These are phyloP conservation scores for Macrotrachela quadricornifera DNA, from an alignment of 1,140 invertebrate species.

Conservation along the genomic window DNA sequence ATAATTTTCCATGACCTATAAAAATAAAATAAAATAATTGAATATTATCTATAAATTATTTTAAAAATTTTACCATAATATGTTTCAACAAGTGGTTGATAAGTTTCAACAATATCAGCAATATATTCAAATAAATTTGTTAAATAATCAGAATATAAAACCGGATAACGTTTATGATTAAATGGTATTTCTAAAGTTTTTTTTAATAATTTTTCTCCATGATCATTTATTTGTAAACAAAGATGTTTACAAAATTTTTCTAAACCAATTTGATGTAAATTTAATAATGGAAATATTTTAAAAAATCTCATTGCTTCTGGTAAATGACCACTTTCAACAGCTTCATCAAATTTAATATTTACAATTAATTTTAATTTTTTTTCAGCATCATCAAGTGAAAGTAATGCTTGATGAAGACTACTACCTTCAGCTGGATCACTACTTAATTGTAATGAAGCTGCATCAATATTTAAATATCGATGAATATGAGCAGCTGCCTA, in stretches of 20 bases:
- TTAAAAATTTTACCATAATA: conserved; percentile 51
- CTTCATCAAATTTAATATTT: conserved; percentile 64
- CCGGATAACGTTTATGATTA: conserved; percentile 7
- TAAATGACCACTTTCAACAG: conserved; percentile 59
- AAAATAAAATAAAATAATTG: too few relatives aligned
- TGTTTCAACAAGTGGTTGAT: conserved; percentile 75
- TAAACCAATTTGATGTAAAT: conserved; percentile 70
- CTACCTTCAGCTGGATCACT: conserved; percentile 33
- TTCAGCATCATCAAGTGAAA: conserved; percentile 61
- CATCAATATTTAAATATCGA: conserved; percentile 79
- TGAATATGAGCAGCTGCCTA: conserved; percentile 80
- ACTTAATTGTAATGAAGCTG: conserved; percentile 48
- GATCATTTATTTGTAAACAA: conserved; percentile 37
- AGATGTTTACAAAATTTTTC: conserved; percentile 74
- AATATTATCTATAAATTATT: too few relatives aligned
- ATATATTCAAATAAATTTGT: conserved; percentile 55
- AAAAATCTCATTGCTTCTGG: conserved; percentile 84
- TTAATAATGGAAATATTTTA: conserved; percentile 85
- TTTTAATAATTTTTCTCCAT: conserved; percentile 48
- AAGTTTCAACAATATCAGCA: conserved; percentile 62
- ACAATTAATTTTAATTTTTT: conserved; percentile 49
- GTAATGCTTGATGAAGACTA: conserved; percentile 49
- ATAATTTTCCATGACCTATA: too few relatives aligned
- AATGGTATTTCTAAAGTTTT: background rate
- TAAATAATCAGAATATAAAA: conserved; percentile 25